Conservation (phyloP, 1,140 invertebrate species). For the Tetramorium alpestre region DNA sequence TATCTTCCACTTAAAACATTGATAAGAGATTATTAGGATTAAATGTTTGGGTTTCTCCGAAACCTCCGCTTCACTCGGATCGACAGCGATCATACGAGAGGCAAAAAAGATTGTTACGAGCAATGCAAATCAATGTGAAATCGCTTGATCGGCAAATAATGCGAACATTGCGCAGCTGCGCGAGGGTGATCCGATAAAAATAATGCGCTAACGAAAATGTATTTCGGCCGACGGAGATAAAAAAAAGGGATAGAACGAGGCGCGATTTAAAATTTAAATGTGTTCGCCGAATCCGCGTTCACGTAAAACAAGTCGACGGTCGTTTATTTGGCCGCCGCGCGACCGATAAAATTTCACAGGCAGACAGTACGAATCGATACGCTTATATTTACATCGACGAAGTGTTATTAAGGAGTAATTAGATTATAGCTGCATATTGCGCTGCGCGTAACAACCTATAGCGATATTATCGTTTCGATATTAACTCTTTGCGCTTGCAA, state of each 20-base stretch:
- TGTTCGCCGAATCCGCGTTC: slow-evolving; percentile 41
- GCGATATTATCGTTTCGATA: slow-evolving; percentile 18
- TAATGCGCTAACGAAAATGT: slow-evolving; percentile 52
- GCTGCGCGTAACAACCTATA: background rate
- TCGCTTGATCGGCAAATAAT: slow-evolving; percentile 39
- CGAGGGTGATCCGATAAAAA: slow-evolving; percentile 37
- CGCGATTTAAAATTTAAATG: slow-evolving; percentile 61
- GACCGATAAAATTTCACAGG: slow-evolving; percentile 46
- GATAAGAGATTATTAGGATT: background rate
- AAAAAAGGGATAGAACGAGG: background rate
- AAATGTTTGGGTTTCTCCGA: background rate
- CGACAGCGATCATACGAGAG: background rate
- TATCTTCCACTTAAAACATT: background rate
- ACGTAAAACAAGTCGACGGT: slow-evolving; percentile 53
- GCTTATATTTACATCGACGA: slow-evolving; percentile 41
- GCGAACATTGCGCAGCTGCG: slow-evolving; percentile 16
- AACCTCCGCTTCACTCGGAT: background rate
- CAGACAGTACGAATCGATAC: slow-evolving; percentile 37
- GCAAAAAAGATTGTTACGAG: background rate
- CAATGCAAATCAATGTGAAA: slow-evolving; percentile 22
- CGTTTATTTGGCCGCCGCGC: slow-evolving; percentile 35
- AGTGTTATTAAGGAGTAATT: slow-evolving; percentile 58
- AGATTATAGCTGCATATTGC: slow-evolving; percentile 38
- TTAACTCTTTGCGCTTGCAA: slow-evolving; percentile 29
- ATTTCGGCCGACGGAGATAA: background rate